Evolutionary conservation across 2,888 invertebrate genomes (phyloP), one percentile per base, ranked within the genome.

Genomic region (Acleris sparsana): DNA sequence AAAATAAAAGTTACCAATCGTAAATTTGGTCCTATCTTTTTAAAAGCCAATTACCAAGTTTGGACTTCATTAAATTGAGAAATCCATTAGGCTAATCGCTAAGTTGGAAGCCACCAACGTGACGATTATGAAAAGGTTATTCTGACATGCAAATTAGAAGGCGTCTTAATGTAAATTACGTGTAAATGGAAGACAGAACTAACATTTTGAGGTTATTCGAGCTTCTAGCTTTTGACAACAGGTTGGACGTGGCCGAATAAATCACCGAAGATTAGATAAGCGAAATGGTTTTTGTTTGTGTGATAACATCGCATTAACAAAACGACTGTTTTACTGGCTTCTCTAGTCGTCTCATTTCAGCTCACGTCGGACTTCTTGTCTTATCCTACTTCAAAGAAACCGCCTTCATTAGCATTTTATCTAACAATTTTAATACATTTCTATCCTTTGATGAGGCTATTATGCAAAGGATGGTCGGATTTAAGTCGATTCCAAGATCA

Each of bases 21-120:
- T 85, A 80, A 87, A 85, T 82, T 82, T 75, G 70, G 77, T 76
- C 79, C 77, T 87, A 88, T 88, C 87, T 86, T 83, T 84, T 84
- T 80, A 86, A 87, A 85, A 86, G 82, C 77, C 86, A 87, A 88
- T 88, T 87, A 86, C 80, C 71, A 85, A 84, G 82, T 88, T 73
- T 84, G 84, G 83, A 80, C 85, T 85, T 87, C 86, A 86, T 89
- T 89, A 87, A 85, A 87, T 86, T 86, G 86, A 85, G 87, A 86
- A 89, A 88, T 88, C 88, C 87, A 89, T 89, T 91, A 90, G 82
- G 86, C 80, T 89, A 88, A 89, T 88, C 88, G 81, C 80, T 79
- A 80, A 85, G 84, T 85, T 85, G 80, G 82, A 76, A 85, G 86
- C 87, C 85, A 86, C 87, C 79, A 81, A 82, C 78, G 86, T 86